These are phyloP conservation scores for Caenorhabditis zanzibari DNA, from an alignment of 2,888 invertebrate genomes.

Conservation along the genomic window DNA sequence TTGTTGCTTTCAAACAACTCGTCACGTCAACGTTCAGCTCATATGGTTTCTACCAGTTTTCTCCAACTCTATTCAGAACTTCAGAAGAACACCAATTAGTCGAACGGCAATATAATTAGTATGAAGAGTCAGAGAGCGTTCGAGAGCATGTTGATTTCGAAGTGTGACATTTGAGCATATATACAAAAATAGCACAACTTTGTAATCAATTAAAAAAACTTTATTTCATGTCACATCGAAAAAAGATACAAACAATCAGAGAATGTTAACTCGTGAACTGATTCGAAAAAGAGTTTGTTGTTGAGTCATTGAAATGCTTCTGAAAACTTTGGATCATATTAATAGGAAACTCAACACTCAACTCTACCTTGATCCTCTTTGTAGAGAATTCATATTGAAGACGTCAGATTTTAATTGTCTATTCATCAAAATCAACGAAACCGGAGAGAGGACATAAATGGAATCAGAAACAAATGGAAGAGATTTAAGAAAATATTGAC, in stretches of 20 bases:
- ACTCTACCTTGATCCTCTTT: conserved; percentile 7
- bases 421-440: conserved; percentile 33
- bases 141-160: no score
- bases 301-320: conserved; percentile 32
- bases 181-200: no score
- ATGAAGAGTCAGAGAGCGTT: no score
- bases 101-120: no score
- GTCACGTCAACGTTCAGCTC: no score
- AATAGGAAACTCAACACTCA: neutral
- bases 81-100: no score
- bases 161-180: no score
- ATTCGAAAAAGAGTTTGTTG: neutral
- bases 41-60: no score
- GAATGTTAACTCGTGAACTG: conserved; percentile 9
- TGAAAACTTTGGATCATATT: conserved; percentile 1
- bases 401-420: conserved; percentile 11
- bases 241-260: neutral
- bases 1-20: no score
- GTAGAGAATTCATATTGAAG: neutral
- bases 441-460: conserved; percentile 21
- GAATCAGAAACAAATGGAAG: conserved; percentile 21
- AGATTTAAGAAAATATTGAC: neutral
- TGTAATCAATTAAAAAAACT: no score
- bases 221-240: no score
- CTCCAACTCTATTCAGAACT: no score